phyloP scores from a whole-genome alignment of 2,888 invertebrate species.

The Villa cingulata region DNA sequence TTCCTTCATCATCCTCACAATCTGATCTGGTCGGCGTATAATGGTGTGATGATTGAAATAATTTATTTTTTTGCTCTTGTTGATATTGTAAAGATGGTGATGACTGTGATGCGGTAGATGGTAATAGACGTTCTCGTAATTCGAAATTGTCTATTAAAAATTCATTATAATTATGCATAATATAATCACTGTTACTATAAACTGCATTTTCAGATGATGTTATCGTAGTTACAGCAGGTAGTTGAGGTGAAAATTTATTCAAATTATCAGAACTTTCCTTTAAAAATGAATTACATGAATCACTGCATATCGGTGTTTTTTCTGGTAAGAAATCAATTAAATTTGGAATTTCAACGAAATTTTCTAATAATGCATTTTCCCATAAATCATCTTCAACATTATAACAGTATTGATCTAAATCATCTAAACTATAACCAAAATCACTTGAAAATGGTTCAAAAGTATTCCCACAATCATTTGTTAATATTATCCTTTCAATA shows the following conservation, averaged over 20 bases:
- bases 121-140: neutral
- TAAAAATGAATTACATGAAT: slow-evolving; percentile 41
- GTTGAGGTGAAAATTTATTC: slow-evolving; percentile 18
- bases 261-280: slow-evolving; percentile 35
- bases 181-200: too few relatives aligned
- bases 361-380: slow-evolving; percentile 31
- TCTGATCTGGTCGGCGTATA: too few relatives aligned
- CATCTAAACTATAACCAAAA: slow-evolving; percentile 12
- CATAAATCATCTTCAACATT: slow-evolving; percentile 15
- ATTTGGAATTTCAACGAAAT: slow-evolving; percentile 31
- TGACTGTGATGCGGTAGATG: slow-evolving; percentile 7
- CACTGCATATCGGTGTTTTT: slow-evolving; percentile 43
- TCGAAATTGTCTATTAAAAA: neutral
- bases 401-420: neutral
- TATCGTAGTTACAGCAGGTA: neutral
- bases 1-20: slow-evolving; percentile 29
- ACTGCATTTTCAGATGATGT: neutral
- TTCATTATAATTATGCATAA: neutral
- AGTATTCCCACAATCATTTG: slow-evolving; percentile 9
- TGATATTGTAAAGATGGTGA: slow-evolving; percentile 1
- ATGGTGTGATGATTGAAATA: neutral
- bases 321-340: slow-evolving; percentile 35
- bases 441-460: slow-evolving; percentile 11
- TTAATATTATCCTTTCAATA: slow-evolving; percentile 6
- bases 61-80: neutral